Percentiles rank a stretch among this genome's conserved stretches.
These are phyloP conservation scores for Diaperis boleti DNA, from an alignment of 2,888 invertebrate genomes.

Conservation along the genomic window DNA sequence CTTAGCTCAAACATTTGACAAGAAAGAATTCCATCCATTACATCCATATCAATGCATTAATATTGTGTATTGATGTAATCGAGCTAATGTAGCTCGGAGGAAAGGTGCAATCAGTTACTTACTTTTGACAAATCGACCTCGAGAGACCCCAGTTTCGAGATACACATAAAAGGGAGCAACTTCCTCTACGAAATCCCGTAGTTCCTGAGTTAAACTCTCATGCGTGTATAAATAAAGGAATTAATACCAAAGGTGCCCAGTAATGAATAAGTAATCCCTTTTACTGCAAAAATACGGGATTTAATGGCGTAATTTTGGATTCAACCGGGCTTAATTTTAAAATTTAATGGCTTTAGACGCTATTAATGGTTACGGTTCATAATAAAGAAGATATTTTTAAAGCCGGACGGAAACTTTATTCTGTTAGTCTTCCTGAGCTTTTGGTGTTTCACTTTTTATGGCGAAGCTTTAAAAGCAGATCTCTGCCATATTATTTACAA, in stretches of 20 bases:
- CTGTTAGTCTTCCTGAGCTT: conserved; percentile 16
- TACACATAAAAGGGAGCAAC: conserved; percentile 29
- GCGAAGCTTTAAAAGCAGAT: neutral
- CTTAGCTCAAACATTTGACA: conserved; percentile 43
- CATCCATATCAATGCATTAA: conserved; percentile 59
- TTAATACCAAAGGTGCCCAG: conserved; percentile 45
- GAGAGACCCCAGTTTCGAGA: conserved; percentile 44
- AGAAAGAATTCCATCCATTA: conserved; percentile 54
- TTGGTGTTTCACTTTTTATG: neutral
- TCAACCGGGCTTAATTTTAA: conserved; percentile 47
- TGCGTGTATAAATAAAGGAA: conserved; percentile 46
- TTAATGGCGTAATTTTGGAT: conserved; percentile 48
- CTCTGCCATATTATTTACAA: neutral
- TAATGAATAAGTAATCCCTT: conserved; percentile 54
- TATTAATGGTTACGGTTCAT: conserved; percentile 50
- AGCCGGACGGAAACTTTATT: conserved; percentile 16
- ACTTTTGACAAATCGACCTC: conserved; percentile 59
- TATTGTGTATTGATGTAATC: conserved; percentile 63
- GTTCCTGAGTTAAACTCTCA: conserved; percentile 16
- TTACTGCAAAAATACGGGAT: conserved; percentile 44
- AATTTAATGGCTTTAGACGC: conserved; percentile 47
- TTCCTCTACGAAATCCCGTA: conserved; percentile 13
- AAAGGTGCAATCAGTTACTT: conserved; percentile 60
- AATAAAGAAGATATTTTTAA: conserved; percentile 48
- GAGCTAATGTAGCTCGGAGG: conserved; percentile 60